Percentiles rank a stretch among this genome's conserved stretches.
Evolutionary conservation across 2,113 vertebrate species (phyloP).

Genomic region (human (Homo sapiens)): DNA sequence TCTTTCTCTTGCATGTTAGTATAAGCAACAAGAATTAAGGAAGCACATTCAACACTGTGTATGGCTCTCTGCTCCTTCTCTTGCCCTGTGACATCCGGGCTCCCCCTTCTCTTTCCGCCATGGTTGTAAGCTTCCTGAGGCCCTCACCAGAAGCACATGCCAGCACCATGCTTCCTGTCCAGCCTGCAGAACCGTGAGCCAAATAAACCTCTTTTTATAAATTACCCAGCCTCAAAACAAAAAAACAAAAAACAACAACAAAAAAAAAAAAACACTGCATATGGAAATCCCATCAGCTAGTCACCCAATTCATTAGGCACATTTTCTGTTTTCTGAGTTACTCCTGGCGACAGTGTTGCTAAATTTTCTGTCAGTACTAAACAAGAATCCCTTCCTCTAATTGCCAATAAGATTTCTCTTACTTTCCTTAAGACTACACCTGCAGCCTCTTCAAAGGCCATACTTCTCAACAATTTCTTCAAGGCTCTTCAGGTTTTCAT

Average conservation of each 20-base stretch:
- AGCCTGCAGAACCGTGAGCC: too few relatives aligned
- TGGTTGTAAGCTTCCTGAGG: too few relatives aligned
- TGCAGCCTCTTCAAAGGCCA: background rate
- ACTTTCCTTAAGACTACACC: background rate
- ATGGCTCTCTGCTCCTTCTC: too few relatives aligned
- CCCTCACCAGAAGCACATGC: too few relatives aligned
- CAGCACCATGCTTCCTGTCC: too few relatives aligned
- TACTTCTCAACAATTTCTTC: background rate
- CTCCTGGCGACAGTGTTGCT: background rate
- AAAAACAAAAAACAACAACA: too few relatives aligned
- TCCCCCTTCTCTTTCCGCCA: too few relatives aligned
- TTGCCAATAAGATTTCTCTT: background rate
- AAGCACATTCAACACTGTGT: background rate
- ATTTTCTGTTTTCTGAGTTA: background rate
- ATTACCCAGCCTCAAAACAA: too few relatives aligned
- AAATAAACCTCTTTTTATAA: too few relatives aligned
- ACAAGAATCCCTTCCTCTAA: background rate
- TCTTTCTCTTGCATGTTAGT: background rate
- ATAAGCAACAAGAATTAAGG: background rate
- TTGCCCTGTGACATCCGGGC: too few relatives aligned
- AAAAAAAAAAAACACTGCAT: too few relatives aligned
- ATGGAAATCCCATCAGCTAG: background rate
- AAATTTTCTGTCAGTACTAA: background rate
- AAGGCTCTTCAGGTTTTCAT: background rate
- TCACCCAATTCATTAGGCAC: background rate